Conservation (phyloP, 2,113 vertebrate species). For the Nicator chloris region DNA sequence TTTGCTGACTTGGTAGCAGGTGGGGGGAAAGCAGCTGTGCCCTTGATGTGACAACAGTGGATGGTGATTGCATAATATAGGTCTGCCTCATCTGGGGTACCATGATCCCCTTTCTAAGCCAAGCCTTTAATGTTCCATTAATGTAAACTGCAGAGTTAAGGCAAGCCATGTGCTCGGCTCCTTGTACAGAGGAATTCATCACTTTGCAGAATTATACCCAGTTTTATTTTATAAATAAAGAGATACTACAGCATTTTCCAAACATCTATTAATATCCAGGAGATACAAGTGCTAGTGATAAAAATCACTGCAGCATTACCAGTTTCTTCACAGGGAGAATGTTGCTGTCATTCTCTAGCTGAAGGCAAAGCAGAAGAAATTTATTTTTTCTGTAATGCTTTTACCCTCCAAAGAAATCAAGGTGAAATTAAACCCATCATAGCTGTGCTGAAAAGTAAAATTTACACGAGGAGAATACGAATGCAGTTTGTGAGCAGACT, state of each 20-base stretch:
- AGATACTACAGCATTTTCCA: slow-evolving; percentile 22
- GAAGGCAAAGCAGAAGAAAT: slow-evolving; percentile 14
- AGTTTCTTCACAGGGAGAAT: not conserved
- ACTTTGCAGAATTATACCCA: not conserved
- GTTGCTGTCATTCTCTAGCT: slow-evolving; percentile 30
- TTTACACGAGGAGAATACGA: slow-evolving; percentile 15
- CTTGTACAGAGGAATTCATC: not conserved
- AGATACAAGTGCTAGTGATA: slow-evolving; percentile 40
- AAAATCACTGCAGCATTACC: slow-evolving; percentile 53
- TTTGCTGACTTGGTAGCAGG: not conserved
- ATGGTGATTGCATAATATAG: not conserved
- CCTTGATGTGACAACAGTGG: not conserved
- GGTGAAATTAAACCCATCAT: slow-evolving; percentile 51
- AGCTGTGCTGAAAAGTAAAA: slow-evolving; percentile 19
- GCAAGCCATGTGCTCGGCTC: not conserved
- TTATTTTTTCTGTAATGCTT: slow-evolving; percentile 37
- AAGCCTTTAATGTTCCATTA: not conserved
- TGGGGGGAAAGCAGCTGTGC: not conserved
- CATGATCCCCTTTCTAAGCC: not conserved
- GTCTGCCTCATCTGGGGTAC: not conserved
- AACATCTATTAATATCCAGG: slow-evolving; percentile 49
- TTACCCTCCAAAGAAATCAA: slow-evolving; percentile 64
- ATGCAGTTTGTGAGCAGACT: not conserved
- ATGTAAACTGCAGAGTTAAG: not conserved
- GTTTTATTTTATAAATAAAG: slow-evolving; percentile 36